phyloP scores from a whole-genome alignment of 2,888 invertebrate genomes.

The Griposia aprilina region DNA sequence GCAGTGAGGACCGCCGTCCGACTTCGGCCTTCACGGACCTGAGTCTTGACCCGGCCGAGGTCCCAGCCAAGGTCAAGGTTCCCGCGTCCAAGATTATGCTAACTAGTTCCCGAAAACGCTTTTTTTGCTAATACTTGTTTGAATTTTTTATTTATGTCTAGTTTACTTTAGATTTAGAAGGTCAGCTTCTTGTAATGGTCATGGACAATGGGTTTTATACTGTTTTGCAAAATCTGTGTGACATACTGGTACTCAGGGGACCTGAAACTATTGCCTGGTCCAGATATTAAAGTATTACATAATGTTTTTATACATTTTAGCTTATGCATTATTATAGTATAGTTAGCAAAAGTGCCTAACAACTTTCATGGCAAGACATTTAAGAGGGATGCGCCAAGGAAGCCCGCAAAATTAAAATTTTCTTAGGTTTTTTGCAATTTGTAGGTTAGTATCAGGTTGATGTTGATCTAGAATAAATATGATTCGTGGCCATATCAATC shows the following conservation, averaged over 20 bases:
- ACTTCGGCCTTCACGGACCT: constrained; percentile 63
- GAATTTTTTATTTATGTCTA: constrained; percentile 28
- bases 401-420: no score
- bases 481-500: no score
- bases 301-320: background rate
- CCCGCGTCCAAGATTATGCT: constrained; percentile 47
- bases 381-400: no score
- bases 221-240: background rate
- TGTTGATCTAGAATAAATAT: no score
- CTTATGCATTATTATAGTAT: background rate
- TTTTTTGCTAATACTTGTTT: constrained; percentile 48
- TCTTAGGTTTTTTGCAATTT: no score
- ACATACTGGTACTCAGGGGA: background rate
- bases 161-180: constrained; percentile 18
- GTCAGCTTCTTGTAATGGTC: constrained; percentile 8
- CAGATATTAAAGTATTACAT: background rate
- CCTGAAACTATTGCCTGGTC: background rate
- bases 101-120: constrained; percentile 57
- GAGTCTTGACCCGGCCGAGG: constrained; percentile 62
- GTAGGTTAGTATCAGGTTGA: no score
- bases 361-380: constrained; percentile 21
- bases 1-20: constrained; percentile 38
- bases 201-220: background rate
- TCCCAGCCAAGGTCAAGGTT: constrained; percentile 68
- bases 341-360: constrained; percentile 14